These are phyloP conservation scores for Chauna torquata DNA, from an alignment of 2,113 vertebrate species.

Conservation along the genomic window DNA sequence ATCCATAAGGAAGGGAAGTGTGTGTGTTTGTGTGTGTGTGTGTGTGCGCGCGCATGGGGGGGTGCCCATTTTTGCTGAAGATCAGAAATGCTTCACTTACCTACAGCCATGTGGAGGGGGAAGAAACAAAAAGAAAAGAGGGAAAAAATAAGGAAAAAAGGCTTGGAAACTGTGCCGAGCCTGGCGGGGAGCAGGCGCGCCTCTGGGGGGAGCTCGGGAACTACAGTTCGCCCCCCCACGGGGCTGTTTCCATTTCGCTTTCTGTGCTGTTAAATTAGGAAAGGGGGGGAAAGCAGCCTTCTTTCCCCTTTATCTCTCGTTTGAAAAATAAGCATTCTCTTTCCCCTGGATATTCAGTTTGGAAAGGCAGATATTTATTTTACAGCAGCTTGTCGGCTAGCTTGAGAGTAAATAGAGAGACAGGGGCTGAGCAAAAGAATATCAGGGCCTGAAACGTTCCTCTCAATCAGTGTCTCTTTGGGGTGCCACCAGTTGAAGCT, in stretches of 20 bases:
- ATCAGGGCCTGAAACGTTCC: neutral
- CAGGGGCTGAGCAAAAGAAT: neutral
- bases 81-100: neutral
- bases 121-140: neutral
- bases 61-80: neutral
- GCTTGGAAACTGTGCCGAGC: neutral
- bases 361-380: neutral
- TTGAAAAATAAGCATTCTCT: neutral
- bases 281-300: neutral
- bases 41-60: no score
- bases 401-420: neutral
- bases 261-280: neutral
- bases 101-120: rapidly evolving
- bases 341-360: neutral
- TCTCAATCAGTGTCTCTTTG: neutral
- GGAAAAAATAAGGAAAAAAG: neutral
- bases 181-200: neutral
- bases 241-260: neutral
- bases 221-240: neutral
- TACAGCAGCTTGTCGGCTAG: neutral
- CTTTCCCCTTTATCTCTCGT: neutral
- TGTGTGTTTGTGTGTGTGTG: no score
- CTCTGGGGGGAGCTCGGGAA: constrained; percentile 69
- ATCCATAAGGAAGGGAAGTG: rapidly evolving
- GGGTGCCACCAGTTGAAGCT: neutral